Evolutionary conservation across 2,113 vertebrate genomes (phyloP), one percentile per base, ranked within the genome.

Genomic region (Acrocephalus kingi): DNA sequence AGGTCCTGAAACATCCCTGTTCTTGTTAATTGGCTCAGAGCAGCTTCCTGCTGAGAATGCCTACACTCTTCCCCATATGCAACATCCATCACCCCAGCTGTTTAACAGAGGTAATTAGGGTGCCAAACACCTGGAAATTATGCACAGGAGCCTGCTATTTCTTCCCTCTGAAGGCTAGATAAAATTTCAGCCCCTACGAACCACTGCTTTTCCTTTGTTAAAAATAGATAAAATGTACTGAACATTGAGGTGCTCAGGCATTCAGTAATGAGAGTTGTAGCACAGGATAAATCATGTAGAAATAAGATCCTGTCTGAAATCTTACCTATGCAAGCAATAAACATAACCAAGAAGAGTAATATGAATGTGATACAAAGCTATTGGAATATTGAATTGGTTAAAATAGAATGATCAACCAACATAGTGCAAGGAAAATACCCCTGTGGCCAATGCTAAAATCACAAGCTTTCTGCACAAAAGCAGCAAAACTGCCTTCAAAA

Each of bases 401-500:
- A 94, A 87, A 93, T 28, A 91, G 75, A 64, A 81, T 51, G 54
- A 93, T 48, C 82, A 72, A 35, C 16, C 11, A 81, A 56, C 11
- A 31, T 0, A 46, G 33, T 41, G 12, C 49, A 82, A 92, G 46
- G 37, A 56, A 85, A 83, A 76, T 19, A 79, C 5, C 23, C 51
- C 37, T 41, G 46, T 1, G 22, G 37, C 30, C 33, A 72, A 85
- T 3, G 1, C 28, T 64, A 45, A 94, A 87, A 79, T 62, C 78
- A 92, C 63, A 85, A 79, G 25, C 31, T 74, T 82, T 82, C 52
- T 56, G 37, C 45, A 88, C 15, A 83, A 68, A 87, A 77, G 30
- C 75, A 92, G 49, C 63, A 92, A 90, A 93, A 66, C 10, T 16
- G 28, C 71, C 31, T 51, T 92, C 37, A 74, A 80, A 83, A 88